phyloP scores from a whole-genome alignment of 2,113 vertebrate species.

The Raja brachyura region DNA sequence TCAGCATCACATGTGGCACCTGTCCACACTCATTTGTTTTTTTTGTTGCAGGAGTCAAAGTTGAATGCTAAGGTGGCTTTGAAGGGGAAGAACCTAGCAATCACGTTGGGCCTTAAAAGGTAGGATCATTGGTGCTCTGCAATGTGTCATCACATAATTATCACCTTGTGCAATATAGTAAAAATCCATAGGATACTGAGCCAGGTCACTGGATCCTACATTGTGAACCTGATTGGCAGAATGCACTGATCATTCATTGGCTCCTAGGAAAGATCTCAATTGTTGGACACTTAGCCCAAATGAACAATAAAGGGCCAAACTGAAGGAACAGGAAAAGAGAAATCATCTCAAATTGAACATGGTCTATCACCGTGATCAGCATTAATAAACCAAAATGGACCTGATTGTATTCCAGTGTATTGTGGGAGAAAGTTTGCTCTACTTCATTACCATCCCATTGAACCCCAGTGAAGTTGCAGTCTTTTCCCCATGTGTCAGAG shows the following conservation, averaged over 20 bases:
- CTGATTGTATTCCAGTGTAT: not conserved
- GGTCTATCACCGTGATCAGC: not conserved
- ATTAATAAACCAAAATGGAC: not conserved
- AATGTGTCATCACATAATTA: not conserved
- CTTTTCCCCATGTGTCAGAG: not conserved
- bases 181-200: not conserved
- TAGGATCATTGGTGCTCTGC: conserved; percentile 43
- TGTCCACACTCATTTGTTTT: not conserved
- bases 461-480: not conserved
- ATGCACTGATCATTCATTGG: not conserved
- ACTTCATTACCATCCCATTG: not conserved
- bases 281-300: not conserved
- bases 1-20: not conserved
- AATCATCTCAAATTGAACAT: not conserved
- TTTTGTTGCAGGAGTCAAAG: conserved; percentile 64
- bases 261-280: not conserved
- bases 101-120: conserved; percentile 79
- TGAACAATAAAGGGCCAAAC: not conserved
- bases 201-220: not conserved
- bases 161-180: not conserved
- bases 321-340: not conserved
- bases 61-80: conserved; percentile 78
- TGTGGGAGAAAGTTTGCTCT: no score
- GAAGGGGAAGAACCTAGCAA: conserved; percentile 67
- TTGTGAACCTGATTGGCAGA: not conserved